Conservation (phyloP, 2,888 invertebrate species). For the Chouioia cunea region DNA sequence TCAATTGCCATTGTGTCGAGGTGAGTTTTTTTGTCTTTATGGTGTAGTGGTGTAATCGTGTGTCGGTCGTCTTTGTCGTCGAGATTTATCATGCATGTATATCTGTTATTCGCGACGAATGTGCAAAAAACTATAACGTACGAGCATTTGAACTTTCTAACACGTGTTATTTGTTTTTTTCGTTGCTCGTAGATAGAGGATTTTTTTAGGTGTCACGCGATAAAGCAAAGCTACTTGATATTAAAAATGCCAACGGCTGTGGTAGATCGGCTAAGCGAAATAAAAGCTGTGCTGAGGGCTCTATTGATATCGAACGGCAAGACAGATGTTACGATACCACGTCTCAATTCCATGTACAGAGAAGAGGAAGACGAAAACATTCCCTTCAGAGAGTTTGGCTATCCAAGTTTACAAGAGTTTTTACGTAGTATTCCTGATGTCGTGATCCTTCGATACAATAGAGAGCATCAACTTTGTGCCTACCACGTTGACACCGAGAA, state of each 20-base stretch:
- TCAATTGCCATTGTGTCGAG: too few species aligned
- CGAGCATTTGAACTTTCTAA: too few species aligned
- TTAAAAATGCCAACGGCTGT: neutral
- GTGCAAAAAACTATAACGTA: too few species aligned
- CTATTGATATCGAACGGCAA: constrained; percentile 50
- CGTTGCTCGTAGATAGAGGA: too few species aligned
- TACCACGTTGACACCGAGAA: constrained; percentile 52
- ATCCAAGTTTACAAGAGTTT: constrained; percentile 48
- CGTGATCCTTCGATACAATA: constrained; percentile 29
- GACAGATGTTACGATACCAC: constrained; percentile 22
- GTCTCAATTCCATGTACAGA: constrained; percentile 51
- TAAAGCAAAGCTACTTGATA: too few species aligned
- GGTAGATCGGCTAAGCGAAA: constrained; percentile 25
- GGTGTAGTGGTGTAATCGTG: too few species aligned
- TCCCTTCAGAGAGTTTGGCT: constrained; percentile 54
- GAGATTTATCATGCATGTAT: too few species aligned
- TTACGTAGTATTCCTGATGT: constrained; percentile 50
- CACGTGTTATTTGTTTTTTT: too few species aligned
- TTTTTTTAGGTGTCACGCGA: too few species aligned
- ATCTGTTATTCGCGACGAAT: too few species aligned
- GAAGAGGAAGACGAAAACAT: constrained; percentile 51
- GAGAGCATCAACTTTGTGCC: constrained; percentile 31
- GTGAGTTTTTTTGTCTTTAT: too few species aligned
- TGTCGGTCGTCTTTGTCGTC: too few species aligned
- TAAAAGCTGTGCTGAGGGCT: constrained; percentile 50